Percentiles rank a stretch among this genome's conserved stretches.
These are phyloP conservation scores for Corella eumyota DNA, from an alignment of 23 tunicate genomes.

Conservation along the genomic window DNA sequence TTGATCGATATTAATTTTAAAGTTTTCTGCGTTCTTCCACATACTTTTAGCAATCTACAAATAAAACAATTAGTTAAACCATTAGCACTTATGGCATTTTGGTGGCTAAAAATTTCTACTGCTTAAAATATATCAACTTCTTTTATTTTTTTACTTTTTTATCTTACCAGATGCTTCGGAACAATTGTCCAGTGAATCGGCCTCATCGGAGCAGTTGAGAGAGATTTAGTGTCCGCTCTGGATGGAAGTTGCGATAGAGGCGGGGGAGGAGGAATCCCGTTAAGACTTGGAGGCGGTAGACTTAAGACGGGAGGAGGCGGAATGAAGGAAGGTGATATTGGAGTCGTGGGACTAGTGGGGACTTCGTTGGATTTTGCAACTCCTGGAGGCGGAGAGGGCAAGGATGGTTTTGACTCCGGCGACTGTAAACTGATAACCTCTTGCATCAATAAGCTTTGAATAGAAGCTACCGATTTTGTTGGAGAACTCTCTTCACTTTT, in stretches of 20 bases:
- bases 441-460: too few relatives aligned
- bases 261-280: conserved; percentile 25
- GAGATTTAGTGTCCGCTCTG: not conserved
- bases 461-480: too few relatives aligned
- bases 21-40: conserved; percentile 40
- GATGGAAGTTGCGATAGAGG: not conserved
- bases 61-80: too few relatives aligned
- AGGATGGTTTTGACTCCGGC: too few relatives aligned
- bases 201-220: too few relatives aligned
- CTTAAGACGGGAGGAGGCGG: conserved; percentile 3
- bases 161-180: conserved; percentile 39
- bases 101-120: too few relatives aligned
- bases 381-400: conserved; percentile 4
- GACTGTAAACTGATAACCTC: too few relatives aligned
- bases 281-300: conserved; percentile 17
- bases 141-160: too few relatives aligned
- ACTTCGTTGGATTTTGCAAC: not conserved
- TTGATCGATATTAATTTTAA: conserved; percentile 1
- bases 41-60: conserved; percentile 45
- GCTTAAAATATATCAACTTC: too few relatives aligned
- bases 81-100: too few relatives aligned
- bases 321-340: not conserved
- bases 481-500: too few relatives aligned
- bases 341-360: not conserved
- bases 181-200: conserved; percentile 40